These are phyloP conservation scores for Polydrusus cervinus DNA, from an alignment of 2,888 invertebrate genomes.

Conservation along the genomic window DNA sequence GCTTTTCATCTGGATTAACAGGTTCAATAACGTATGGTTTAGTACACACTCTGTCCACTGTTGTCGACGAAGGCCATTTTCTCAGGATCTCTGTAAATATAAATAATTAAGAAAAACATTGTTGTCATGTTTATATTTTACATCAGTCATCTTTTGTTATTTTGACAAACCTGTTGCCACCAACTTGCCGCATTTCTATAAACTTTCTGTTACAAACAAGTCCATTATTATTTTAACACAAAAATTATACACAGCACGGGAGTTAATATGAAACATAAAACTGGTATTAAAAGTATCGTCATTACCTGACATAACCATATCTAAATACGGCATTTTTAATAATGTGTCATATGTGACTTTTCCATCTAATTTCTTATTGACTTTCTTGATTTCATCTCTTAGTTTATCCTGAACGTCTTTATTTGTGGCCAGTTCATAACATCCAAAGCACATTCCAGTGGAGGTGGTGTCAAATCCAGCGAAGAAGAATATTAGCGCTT, in stretches of 20 bases:
- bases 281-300: not conserved
- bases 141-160: not conserved
- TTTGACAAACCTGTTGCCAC: not conserved
- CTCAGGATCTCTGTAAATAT: slow-evolving; percentile 54
- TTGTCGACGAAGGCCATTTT: slow-evolving; percentile 60
- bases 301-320: slow-evolving; percentile 74
- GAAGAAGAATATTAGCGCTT: slow-evolving; percentile 72
- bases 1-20: slow-evolving; percentile 50
- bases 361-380: slow-evolving; percentile 58
- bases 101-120: not conserved
- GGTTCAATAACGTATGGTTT: slow-evolving; percentile 69
- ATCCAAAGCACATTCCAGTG: slow-evolving; percentile 70
- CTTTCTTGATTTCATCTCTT: slow-evolving; percentile 69
- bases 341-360: slow-evolving; percentile 73
- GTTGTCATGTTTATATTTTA: not conserved
- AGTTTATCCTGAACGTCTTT: slow-evolving; percentile 75
- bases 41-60: slow-evolving; percentile 71
- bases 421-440: slow-evolving; percentile 75
- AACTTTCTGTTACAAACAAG: too few relatives aligned
- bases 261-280: not conserved
- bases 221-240: too few relatives aligned
- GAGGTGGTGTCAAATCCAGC: slow-evolving; percentile 73
- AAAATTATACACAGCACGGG: not conserved
- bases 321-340: slow-evolving; percentile 75
- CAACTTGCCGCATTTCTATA: too few relatives aligned